Evolutionary conservation across 1,140 invertebrate species (phyloP), one percentile per base, ranked within the genome.

Genomic region (Adoxophyes honmai): DNA sequence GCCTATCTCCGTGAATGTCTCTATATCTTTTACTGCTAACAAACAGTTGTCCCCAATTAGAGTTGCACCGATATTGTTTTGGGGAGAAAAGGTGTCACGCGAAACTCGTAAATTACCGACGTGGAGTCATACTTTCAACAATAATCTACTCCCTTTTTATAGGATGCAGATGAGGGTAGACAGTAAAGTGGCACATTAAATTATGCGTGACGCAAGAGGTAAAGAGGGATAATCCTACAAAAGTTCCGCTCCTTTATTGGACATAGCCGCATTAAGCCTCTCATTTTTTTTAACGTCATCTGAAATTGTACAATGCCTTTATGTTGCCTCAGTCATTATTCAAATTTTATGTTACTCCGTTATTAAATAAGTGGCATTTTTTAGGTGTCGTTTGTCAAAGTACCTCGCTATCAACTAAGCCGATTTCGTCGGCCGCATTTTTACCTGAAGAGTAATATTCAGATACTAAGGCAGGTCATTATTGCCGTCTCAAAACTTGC

Each of bases 171-270:
- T 68, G 61, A 78, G 75, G 75, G 75, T 76, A 64, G 70, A 75
- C 75, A 76, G 60, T 68, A 42, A 71, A 70, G 62, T 78, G 75
- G 70, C 75, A 76, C 73, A 75, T 77, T 79, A 79, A 77, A 77
- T 79, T 77, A 77, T 77, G 68, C 73, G 68, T 65, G 60, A 70
- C 68, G 57, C 59, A 55, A 34, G 52, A 68, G 67, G 70, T 72
- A 72, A 75, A 68, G 63, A 75, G 67, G 76, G 74, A 79, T 79
- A 79, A 79, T 79, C 76, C 70, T 62, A 48, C 66, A 61, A 75
- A 38, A 73, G 64, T 73, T 70, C 56, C 62, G 57, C 60, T 62
- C 65, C 70, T 70, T 78, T 75, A 70, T 67, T 73, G 64, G 68
- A 70, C 64, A 67, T 53, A 63, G 60, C 59, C 64, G 60, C 51